A percentile compares a stretch with the other conserved stretches of the same genome.
Evolutionary conservation across 2,888 invertebrate species (phyloP).

Genomic region (Sarcophaga variegata): DNA sequence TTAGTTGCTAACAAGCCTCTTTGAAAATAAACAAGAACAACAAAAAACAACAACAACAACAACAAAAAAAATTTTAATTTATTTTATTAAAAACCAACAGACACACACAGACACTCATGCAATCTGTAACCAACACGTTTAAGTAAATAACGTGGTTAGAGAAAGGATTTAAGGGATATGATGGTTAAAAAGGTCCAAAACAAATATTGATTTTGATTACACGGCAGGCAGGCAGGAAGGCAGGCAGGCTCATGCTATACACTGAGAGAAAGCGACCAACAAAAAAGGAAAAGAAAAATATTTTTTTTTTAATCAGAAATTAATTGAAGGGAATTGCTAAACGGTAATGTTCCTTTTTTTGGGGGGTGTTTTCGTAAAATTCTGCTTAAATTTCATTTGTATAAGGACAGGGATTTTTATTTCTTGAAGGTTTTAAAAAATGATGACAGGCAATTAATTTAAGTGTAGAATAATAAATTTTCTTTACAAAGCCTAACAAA

Average conservation of each 20-base stretch:
- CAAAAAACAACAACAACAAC: no score
- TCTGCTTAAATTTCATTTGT: neutral
- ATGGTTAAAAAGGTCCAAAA: slow-evolving; percentile 5
- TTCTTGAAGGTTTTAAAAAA: no score
- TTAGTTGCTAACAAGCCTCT: neutral
- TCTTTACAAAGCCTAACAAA: no score
- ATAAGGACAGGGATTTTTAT: no score
- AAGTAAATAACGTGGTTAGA: neutral
- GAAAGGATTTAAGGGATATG: neutral
- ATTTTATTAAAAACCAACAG: slow-evolving; percentile 36
- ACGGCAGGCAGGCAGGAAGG: neutral
- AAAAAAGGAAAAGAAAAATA: no score
- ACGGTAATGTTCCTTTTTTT: neutral
- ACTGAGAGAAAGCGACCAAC: no score
- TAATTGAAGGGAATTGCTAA: slow-evolving; percentile 7
- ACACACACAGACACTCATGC: neutral
- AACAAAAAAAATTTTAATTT: slow-evolving; percentile 45
- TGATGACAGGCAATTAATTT: no score
- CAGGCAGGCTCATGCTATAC: neutral
- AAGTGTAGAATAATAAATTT: no score
- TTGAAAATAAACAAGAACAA: slow-evolving; percentile 26
- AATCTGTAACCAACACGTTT: neutral
- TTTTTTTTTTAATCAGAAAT: slow-evolving; percentile 18
- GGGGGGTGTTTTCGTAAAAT: neutral
- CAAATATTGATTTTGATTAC: slow-evolving; percentile 34